Conservation (phyloP, 92 coral and sea anemone species). For the Actinernus sp. region DNA sequence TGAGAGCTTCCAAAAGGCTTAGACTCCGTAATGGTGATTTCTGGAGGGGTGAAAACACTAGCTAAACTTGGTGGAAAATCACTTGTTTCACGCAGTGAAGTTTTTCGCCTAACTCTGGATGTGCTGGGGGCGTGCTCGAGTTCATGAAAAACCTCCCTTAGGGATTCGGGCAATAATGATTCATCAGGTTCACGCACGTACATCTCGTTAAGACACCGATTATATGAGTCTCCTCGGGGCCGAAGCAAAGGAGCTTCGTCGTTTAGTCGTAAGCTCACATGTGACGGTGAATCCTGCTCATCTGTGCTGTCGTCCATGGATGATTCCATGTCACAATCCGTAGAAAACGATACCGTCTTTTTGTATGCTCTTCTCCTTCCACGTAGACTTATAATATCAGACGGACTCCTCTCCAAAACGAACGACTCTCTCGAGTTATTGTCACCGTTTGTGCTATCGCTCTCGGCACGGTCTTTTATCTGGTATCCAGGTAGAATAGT, state of each 20-base stretch:
- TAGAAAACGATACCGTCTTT: constrained; percentile 37
- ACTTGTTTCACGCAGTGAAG: not conserved
- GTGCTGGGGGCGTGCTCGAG: not conserved
- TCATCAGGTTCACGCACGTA: not conserved
- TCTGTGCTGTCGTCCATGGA: not conserved
- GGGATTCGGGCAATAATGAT: not conserved
- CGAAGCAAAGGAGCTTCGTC: constrained; percentile 1
- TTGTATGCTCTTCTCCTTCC: constrained; percentile 13
- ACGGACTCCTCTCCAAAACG: not conserved
- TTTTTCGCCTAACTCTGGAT: not conserved
- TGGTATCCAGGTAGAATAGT: constrained; percentile 80
- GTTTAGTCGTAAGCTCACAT: not conserved
- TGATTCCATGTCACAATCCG: constrained; percentile 16
- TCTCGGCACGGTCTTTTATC: constrained; percentile 17
- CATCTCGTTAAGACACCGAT: not conserved
- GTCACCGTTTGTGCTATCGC: not conserved
- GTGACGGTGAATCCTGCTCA: not conserved
- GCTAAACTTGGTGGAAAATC: not conserved
- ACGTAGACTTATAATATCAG: not conserved
- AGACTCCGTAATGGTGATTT: not conserved
- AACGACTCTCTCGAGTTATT: not conserved
- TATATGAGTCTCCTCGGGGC: not conserved
- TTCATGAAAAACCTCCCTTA: not conserved
- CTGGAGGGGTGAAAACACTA: not conserved
- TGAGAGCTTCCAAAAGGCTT: not conserved